Evolutionary conservation across 2,113 vertebrate species (phyloP), one percentile per base, ranked within the genome.

Genomic region (Lontra canadensis): DNA sequence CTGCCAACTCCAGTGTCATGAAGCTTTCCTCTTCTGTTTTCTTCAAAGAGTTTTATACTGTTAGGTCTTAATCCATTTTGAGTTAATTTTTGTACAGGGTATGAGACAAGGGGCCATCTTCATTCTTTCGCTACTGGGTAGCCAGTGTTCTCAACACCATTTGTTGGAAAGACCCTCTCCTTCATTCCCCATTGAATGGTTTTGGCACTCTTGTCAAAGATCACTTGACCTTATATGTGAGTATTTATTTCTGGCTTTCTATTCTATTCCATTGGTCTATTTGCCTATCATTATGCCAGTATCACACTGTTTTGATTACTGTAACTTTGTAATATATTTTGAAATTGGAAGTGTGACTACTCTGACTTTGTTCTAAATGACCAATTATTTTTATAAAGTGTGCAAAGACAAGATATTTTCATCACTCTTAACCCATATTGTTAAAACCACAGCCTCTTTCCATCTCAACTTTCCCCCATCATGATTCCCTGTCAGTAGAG

Each of bases 221-320:
- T 55, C 52, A 82, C 57, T 21, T 82, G 83, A 96, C 65, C 0
- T 21, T 17, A 25, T 26, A 86, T 21, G 29, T 6, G 29, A 34
- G 15, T 52, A 52, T 63, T 88, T 74, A 88, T 83, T 93, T 93
- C 88, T 91, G 71, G 25, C 34, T 90, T 90, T 65, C 88, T 65
- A 65, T 65, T 52, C 67, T 88, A 86, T 63, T 74, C 42, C 44
- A 65, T 7, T 55, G 21, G 31, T n/a, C 25, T 81, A 36, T 39
- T 23, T 67, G 67, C 34, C 57, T 93, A n/a, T 87, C 31, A 73
- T 83, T 47, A 78, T 76, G 55, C 31, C 85, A 93, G 23, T 83
- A 80, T 17, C 47, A 57, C 13, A 65, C 5, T 74, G 20, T 44
- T 89, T 67, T 96, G 76, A 44, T 82, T 93, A 82, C 23, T 47